A percentile compares a stretch with the other conserved stretches of the same genome.
phyloP scores from a whole-genome alignment of 2,888 invertebrate genomes.

The Pyrochroa serraticornis region DNA sequence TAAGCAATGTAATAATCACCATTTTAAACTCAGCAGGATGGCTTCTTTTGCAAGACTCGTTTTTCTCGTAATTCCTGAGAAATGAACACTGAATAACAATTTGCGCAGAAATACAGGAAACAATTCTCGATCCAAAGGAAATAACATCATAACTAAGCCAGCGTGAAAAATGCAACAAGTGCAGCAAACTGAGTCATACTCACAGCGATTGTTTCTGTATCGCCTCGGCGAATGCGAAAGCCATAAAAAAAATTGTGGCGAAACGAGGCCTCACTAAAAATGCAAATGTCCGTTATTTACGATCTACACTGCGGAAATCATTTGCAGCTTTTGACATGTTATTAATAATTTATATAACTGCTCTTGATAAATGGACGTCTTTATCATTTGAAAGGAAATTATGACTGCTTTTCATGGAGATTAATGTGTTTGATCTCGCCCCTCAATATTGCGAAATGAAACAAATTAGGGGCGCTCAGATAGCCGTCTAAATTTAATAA shows the following conservation, averaged over 20 bases:
- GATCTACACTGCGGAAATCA: constrained; percentile 49
- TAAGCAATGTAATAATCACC: too few relatives aligned
- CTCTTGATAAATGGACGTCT: constrained; percentile 54
- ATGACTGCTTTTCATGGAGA: constrained; percentile 53
- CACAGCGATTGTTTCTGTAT: constrained; percentile 10
- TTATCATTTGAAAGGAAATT: constrained; percentile 54
- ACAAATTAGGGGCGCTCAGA: constrained; percentile 29
- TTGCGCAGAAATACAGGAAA: too few relatives aligned
- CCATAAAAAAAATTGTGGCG: constrained; percentile 13
- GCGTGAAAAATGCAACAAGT: neutral
- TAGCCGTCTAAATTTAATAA: constrained; percentile 30
- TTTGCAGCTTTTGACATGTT: constrained; percentile 53
- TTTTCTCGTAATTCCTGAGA: too few relatives aligned
- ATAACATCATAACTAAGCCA: too few relatives aligned
- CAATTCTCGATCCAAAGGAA: too few relatives aligned
- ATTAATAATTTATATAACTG: constrained; percentile 55
- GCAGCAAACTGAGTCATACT: constrained; percentile 20
- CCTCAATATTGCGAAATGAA: constrained; percentile 31
- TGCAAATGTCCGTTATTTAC: constrained; percentile 48
- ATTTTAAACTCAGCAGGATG: too few relatives aligned
- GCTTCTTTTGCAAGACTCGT: too few relatives aligned
- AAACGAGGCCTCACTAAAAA: constrained; percentile 29
- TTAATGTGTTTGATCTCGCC: constrained; percentile 48
- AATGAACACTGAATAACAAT: too few relatives aligned
- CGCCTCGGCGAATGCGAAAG: neutral